phyloP scores from a whole-genome alignment of 1,140 invertebrate species.

The Catajapyx aquilonaris region DNA sequence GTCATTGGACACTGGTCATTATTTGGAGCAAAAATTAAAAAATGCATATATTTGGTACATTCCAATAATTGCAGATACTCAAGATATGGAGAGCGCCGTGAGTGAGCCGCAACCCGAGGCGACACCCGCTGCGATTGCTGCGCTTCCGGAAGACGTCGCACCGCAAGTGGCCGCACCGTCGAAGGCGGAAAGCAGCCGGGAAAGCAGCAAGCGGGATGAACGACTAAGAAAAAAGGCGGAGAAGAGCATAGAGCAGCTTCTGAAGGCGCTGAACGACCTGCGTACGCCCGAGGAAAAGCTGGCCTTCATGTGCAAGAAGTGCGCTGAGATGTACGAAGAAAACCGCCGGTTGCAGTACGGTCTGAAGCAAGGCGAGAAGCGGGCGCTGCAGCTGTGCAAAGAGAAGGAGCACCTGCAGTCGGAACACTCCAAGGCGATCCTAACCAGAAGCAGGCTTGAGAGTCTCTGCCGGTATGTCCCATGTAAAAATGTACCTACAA shows the following conservation, averaged over 20 bases:
- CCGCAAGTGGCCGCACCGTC: not conserved
- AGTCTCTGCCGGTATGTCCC: slow-evolving; percentile 64
- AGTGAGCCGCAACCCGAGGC: too few species aligned
- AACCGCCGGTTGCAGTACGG: slow-evolving; percentile 42
- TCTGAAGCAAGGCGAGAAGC: too few species aligned
- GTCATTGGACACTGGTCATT: too few species aligned
- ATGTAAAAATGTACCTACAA: too few species aligned
- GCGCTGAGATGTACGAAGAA: slow-evolving; percentile 55
- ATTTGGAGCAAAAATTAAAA: too few species aligned
- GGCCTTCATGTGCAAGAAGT: slow-evolving; percentile 47
- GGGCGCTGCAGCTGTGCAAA: slow-evolving; percentile 32
- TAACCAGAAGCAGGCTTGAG: slow-evolving; percentile 61
- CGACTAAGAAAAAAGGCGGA: slow-evolving; percentile 30
- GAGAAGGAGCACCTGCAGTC: slow-evolving; percentile 66
- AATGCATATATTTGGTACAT: too few species aligned
- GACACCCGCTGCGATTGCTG: too few species aligned
- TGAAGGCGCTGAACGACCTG: slow-evolving; percentile 44
- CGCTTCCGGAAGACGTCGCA: too few species aligned
- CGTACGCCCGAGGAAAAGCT: slow-evolving; percentile 52
- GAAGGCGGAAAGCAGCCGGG: too few species aligned
- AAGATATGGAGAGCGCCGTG: too few species aligned
- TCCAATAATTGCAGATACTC: too few species aligned
- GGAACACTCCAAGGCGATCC: slow-evolving; percentile 60
- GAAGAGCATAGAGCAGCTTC: slow-evolving; percentile 38
- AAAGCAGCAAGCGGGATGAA: slow-evolving; percentile 17